A percentile compares a stretch with the other conserved stretches of the same genome.
phyloP scores from a whole-genome alignment of 2,797 vertebrate genomes.

The Schizothorax lantsangensis region DNA sequence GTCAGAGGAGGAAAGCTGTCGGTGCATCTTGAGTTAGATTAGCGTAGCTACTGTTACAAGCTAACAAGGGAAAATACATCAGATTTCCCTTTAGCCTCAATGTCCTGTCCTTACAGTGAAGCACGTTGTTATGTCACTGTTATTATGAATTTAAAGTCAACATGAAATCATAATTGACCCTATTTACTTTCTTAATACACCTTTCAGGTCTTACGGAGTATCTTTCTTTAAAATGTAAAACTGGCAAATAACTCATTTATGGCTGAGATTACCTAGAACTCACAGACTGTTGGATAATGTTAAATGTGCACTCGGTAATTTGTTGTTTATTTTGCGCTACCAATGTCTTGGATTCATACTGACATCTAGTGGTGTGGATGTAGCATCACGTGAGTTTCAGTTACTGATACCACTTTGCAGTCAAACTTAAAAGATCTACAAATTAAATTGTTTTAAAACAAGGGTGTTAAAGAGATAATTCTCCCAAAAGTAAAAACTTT shows the following conservation, averaged over 20 bases:
- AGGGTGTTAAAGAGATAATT: neutral
- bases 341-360: neutral
- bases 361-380: constrained; percentile 18
- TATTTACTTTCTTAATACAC: neutral
- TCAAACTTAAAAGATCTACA: neutral
- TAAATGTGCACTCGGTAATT: constrained; percentile 6
- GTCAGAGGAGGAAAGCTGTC: constrained; percentile 58
- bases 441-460: neutral
- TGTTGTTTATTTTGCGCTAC: neutral
- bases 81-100: constrained; percentile 28
- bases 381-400: neutral
- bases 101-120: constrained; percentile 2
- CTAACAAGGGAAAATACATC: constrained; percentile 27
- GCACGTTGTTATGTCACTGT: constrained; percentile 5
- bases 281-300: neutral
- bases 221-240: neutral
- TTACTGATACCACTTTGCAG: neutral
- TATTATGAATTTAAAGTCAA: constrained; percentile 30
- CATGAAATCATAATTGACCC: constrained; percentile 10
- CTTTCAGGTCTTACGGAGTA: neutral
- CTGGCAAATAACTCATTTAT: neutral
- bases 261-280: neutral
- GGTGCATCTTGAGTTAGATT: constrained; percentile 62
- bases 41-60: constrained; percentile 51
- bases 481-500: neutral